Base-by-base conservation (phyloP, 1,140 invertebrate genomes). In the Megathymus violae region DNA sequence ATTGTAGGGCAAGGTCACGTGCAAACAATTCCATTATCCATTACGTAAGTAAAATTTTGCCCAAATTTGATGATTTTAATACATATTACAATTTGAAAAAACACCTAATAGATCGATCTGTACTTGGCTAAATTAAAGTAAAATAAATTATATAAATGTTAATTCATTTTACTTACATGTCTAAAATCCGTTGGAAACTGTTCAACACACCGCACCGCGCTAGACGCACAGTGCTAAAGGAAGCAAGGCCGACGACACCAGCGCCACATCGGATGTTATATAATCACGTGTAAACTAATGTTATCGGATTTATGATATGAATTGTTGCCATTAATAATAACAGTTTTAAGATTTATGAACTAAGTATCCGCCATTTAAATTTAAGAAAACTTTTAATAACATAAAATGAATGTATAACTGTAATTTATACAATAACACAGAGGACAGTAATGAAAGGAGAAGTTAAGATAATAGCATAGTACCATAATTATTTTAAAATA, bases 171-270 rank as follows among this genome's bases (percentile, higher is more conserved):
- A 88, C 88, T 90, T 88, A 90, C 88, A 88, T 90, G 82, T 88
- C 77, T 87, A 69, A 83, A 78, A 84, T 88, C 83, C 83, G 76
- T 81, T 85, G 65, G 78, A 82, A 82, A 76, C 68, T 76, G 68
- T 69, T 76, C 62, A 69, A 81, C 74, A 84, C 85, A 85, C 87
- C 74, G 76, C 85, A 84, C 88, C 80, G 85, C 85, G 74, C 78
- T 80, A 77, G 76, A 78, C 78, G 84, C 88, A 88, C 85, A 88
- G 85, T 90, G 84, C 51, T 78, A 86, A 85, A 90, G 88, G 83
- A 88, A 85, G 82, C 73, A 71, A 65, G 43, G 56, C 64, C 50
- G 62, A 41, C 76, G 72, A 80, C 67, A 66, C 60, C 71, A 85
- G 81, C 85, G 82, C 83, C 77, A 80, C 75, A 62, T 64, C 77